Evolutionary conservation across 2,797 vertebrate genomes (phyloP).

Genomic region (Eulemur albifrons): DNA sequence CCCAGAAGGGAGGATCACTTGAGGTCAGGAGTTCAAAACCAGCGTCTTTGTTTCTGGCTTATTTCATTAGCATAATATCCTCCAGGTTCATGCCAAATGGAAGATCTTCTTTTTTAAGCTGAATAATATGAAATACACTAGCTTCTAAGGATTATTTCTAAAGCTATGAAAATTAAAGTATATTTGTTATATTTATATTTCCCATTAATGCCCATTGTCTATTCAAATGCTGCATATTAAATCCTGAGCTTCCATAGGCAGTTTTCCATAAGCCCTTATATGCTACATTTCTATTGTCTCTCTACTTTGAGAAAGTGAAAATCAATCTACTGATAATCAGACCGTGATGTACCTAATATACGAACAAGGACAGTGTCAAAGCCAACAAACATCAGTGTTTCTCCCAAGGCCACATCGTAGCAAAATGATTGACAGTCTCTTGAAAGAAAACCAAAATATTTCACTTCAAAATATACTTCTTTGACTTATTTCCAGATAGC

Average conservation of each 20-base stretch:
- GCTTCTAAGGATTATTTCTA: background rate
- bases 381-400: background rate
- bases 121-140: background rate
- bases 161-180: background rate
- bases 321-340: background rate
- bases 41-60: background rate
- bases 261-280: background rate
- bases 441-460: background rate
- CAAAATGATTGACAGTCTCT: background rate
- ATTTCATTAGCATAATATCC: no score
- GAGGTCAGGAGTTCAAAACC: background rate
- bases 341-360: background rate
- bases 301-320: background rate
- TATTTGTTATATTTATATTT: background rate
- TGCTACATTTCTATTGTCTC: background rate
- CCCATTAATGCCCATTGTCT: background rate
- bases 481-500: no score
- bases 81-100: no score
- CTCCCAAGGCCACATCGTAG: background rate
- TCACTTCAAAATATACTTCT: background rate
- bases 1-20: background rate
- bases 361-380: background rate
- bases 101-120: background rate
- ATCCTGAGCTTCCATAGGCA: background rate
- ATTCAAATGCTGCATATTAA: background rate